phyloP scores from a whole-genome alignment of 2,113 vertebrate species.

The Galemys pyrenaicus region DNA sequence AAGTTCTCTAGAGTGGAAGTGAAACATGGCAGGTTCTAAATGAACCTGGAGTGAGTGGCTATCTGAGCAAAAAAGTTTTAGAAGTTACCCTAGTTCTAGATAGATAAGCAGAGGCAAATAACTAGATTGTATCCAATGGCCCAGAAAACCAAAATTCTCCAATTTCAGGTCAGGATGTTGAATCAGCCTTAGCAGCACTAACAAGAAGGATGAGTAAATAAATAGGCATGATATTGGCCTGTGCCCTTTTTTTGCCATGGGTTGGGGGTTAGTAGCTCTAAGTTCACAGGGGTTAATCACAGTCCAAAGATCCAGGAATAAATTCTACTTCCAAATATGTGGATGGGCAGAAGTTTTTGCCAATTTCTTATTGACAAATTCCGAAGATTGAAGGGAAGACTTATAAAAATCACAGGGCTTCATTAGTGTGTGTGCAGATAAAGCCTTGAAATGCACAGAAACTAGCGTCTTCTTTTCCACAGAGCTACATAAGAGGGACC shows the following conservation, averaged over 20 bases:
- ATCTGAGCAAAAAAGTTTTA: neutral
- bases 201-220: neutral
- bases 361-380: constrained; percentile 35
- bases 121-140: neutral
- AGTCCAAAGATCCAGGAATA: neutral
- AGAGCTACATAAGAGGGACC: neutral
- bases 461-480: constrained; percentile 23
- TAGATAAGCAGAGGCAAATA: neutral
- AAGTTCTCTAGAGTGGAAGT: neutral
- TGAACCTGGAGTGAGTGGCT: neutral
- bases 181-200: neutral
- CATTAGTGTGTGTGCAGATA: neutral
- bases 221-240: neutral
- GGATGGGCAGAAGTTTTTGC: neutral
- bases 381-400: neutral
- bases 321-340: neutral
- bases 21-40: neutral
- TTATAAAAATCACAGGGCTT: neutral
- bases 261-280: neutral
- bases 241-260: neutral
- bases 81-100: neutral
- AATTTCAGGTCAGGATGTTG: neutral
- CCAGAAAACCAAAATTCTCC: neutral
- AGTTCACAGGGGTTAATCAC: neutral
- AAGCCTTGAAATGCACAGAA: neutral